These are phyloP conservation scores for Hypanus sabinus DNA, from an alignment of 2,113 vertebrate species.

Conservation along the genomic window DNA sequence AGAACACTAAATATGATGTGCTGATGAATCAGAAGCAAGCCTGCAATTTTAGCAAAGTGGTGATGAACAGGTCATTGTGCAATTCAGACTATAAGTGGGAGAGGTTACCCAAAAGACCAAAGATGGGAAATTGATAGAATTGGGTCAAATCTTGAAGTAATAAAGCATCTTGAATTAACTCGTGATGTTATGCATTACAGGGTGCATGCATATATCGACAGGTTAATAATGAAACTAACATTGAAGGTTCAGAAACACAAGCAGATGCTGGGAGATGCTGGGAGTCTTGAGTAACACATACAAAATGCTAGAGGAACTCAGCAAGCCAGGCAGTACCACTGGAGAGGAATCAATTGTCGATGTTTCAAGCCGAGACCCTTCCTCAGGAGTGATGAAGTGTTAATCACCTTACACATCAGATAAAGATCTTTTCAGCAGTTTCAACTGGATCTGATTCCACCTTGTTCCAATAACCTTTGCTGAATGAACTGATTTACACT, in stretches of 20 bases:
- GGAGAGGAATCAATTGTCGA: too few species aligned
- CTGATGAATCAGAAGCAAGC: background rate
- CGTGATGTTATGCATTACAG: background rate
- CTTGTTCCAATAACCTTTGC: background rate
- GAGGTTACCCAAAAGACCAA: background rate
- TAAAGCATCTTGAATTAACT: background rate
- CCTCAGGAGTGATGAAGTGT: too few species aligned
- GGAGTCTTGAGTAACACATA: too few species aligned
- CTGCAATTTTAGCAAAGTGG: background rate
- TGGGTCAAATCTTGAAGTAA: background rate
- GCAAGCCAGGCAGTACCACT: too few species aligned
- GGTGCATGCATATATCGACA: background rate
- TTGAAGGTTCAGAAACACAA: background rate
- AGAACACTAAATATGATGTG: background rate
- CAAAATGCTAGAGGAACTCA: too few species aligned
- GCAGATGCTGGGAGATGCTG: too few species aligned
- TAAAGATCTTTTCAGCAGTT: background rate
- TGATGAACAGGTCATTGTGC: background rate
- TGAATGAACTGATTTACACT: background rate
- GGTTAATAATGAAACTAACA: background rate
- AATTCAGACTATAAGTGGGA: background rate
- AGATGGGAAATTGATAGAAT: background rate
- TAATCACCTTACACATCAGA: background rate
- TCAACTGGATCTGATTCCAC: background rate
- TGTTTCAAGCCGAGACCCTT: too few species aligned